Conservation (phyloP, 2,113 vertebrate genomes). For the Hemiprocne comata region DNA sequence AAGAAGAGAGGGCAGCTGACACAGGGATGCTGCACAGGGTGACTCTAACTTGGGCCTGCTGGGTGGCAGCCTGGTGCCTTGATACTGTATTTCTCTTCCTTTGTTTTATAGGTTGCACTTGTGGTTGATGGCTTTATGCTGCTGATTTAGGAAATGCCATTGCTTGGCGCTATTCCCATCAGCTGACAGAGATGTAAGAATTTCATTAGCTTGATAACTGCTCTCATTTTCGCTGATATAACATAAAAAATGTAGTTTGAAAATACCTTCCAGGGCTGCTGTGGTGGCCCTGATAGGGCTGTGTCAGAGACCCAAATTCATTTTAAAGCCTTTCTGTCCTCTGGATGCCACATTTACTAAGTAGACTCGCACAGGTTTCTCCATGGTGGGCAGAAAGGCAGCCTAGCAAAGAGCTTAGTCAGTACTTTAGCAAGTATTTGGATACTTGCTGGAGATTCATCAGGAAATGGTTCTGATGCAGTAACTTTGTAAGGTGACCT, state of each 20-base stretch:
- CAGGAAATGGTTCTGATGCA: not conserved
- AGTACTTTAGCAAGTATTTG: not conserved
- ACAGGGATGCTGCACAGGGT: fast-evolving
- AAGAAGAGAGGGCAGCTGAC: not conserved
- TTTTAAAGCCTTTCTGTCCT: conserved; percentile 23
- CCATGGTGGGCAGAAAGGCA: not conserved
- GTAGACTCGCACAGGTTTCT: not conserved
- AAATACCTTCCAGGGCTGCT: conserved; percentile 54
- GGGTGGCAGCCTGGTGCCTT: not conserved
- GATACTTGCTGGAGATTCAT: not conserved
- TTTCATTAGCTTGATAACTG: conserved; percentile 23
- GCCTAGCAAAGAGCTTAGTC: not conserved
- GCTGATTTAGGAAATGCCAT: not conserved
- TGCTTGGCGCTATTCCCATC: not conserved
- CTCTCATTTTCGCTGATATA: conserved; percentile 17
- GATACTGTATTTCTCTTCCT: not conserved
- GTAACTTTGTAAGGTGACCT: not conserved
- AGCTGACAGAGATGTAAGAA: conserved; percentile 20
- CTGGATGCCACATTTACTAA: not conserved
- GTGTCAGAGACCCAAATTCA: conserved; percentile 54
- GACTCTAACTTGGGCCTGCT: not conserved
- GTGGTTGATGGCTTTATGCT: not conserved
- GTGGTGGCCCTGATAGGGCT: conserved; percentile 33
- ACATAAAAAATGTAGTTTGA: conserved; percentile 29
- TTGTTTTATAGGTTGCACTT: not conserved